Evolutionary conservation across 2,113 vertebrate genomes (phyloP).

Genomic region (Chrysochloris asiatica): DNA sequence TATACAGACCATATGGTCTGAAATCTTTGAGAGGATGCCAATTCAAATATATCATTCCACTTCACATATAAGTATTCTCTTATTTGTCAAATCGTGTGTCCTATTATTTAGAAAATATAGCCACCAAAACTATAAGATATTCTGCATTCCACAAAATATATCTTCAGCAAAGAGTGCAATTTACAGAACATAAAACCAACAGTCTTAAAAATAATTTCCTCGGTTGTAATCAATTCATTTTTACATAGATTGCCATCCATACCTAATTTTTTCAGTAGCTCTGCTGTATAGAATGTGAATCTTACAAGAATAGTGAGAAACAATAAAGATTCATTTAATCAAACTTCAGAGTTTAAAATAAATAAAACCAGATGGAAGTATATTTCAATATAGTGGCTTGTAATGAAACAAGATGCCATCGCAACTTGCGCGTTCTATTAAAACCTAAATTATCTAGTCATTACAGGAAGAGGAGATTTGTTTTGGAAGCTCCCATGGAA

Average conservation of each 20-base stretch:
- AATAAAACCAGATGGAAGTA: not conserved
- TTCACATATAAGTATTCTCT: not conserved
- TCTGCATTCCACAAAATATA: constrained; percentile 24
- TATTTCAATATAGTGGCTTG: not conserved
- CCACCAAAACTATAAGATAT: not conserved
- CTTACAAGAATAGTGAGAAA: not conserved
- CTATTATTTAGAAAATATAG: constrained; percentile 12
- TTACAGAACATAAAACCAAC: constrained; percentile 15
- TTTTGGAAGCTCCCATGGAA: not conserved
- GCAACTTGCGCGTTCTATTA: not conserved
- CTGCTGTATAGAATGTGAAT: not conserved
- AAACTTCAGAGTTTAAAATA: constrained; percentile 26
- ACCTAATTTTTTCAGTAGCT: not conserved
- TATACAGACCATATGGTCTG: not conserved
- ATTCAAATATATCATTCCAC: not conserved
- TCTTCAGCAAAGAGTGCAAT: not conserved
- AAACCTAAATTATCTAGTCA: not conserved
- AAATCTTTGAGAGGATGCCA: not conserved
- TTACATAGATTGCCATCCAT: not conserved
- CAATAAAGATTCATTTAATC: not conserved
- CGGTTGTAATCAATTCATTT: not conserved
- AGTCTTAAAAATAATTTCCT: constrained; percentile 31
- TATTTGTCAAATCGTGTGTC: not conserved
- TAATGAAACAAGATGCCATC: not conserved
- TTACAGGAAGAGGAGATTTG: not conserved